phyloP scores from a whole-genome alignment of 2,888 invertebrate species.

The Scaptomyza cyrtandrae region DNA sequence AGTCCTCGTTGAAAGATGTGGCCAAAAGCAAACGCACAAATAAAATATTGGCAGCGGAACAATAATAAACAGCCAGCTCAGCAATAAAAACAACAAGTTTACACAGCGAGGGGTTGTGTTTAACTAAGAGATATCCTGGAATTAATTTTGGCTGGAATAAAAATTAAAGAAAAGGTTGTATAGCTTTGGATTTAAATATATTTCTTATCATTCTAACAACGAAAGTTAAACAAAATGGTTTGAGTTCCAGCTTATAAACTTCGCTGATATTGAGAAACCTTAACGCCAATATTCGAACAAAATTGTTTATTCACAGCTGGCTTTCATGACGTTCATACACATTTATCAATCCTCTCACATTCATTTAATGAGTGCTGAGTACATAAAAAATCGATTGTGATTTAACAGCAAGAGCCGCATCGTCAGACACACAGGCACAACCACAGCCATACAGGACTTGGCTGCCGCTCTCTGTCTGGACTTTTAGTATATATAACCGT shows the following conservation, averaged over 20 bases:
- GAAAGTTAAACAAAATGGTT: too few species aligned
- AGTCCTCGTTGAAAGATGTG: slow-evolving; percentile 43
- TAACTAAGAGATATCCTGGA: slow-evolving; percentile 5
- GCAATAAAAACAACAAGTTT: slow-evolving; percentile 45
- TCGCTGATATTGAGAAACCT: too few species aligned
- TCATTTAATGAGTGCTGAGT: slow-evolving; percentile 8
- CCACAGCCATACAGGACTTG: slow-evolving; percentile 27
- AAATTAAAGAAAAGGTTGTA: too few species aligned
- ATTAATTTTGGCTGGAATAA: too few species aligned
- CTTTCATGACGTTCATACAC: neutral
- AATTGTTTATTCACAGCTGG: neutral
- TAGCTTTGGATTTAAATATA: too few species aligned
- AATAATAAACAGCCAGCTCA: slow-evolving; percentile 44
- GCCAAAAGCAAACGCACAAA: slow-evolving; percentile 61
- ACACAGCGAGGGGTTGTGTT: neutral
- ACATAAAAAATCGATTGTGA: slow-evolving; percentile 60
- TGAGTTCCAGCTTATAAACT: too few species aligned
- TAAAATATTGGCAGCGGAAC: slow-evolving; percentile 68
- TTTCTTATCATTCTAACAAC: too few species aligned
- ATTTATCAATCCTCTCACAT: neutral
- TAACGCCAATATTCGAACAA: too few species aligned
- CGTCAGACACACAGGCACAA: slow-evolving; percentile 17
- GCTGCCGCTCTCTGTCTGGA: slow-evolving; percentile 15
- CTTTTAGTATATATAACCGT: slow-evolving; percentile 13
- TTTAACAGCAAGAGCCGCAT: slow-evolving; percentile 47